A percentile compares a stretch with the other conserved stretches of the same genome.
Conservation (phyloP, 2,888 invertebrate species). For the Nephrotoma appendiculata region DNA sequence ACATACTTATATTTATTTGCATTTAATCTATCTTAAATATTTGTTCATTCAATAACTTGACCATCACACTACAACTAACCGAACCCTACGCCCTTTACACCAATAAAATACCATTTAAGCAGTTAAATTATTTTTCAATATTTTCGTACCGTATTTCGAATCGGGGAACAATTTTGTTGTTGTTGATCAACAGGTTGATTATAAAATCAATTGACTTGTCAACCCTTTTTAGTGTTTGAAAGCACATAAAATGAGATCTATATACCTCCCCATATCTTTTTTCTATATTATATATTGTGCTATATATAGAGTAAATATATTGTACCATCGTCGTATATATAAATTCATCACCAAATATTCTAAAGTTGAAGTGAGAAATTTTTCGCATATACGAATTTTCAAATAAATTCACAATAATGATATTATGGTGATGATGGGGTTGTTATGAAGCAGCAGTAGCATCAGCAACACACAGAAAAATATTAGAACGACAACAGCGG, state of each 20-base stretch:
- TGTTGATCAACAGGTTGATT: background rate
- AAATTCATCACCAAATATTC: background rate
- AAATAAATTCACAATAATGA: background rate
- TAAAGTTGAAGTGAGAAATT: background rate
- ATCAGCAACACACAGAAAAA: background rate
- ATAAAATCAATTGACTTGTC: background rate
- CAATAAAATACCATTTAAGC: background rate
- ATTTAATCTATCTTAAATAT: background rate
- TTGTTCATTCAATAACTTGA: background rate
- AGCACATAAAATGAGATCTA: background rate
- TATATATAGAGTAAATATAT: background rate
- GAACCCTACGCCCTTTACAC: background rate
- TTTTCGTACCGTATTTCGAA: background rate
- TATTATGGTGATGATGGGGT: background rate
- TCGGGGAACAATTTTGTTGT: background rate
- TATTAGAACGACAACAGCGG: background rate
- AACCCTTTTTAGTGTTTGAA: background rate
- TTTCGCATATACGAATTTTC: background rate
- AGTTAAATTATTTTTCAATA: background rate
- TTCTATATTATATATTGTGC: background rate
- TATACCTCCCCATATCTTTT: background rate
- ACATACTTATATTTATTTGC: too few relatives aligned
- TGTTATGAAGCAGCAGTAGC: background rate
- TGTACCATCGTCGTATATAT: background rate
- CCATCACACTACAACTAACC: background rate